Evolutionary conservation across 2,113 vertebrate species (phyloP).

Genomic region (Mola mola): DNA sequence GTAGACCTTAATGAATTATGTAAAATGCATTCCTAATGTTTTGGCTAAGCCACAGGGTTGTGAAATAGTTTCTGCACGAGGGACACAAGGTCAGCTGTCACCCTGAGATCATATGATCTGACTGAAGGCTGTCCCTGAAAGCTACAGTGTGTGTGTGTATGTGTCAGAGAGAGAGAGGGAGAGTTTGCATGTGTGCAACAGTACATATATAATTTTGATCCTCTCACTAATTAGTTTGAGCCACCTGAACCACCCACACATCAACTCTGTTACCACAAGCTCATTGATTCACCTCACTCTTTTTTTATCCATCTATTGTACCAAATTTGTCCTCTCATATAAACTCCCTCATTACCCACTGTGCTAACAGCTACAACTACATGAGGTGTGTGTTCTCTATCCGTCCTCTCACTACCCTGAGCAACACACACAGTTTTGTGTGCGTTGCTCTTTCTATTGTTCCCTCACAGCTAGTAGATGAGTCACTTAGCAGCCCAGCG

Average conservation of each 20-base stretch:
- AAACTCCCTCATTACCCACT: slow-evolving; percentile 39
- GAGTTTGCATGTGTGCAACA: slow-evolving; percentile 6
- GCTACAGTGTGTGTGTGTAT: background rate
- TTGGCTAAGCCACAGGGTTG: slow-evolving; percentile 55
- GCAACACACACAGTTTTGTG: slow-evolving; percentile 23
- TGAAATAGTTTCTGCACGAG: slow-evolving; percentile 45
- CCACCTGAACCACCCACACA: slow-evolving; percentile 56
- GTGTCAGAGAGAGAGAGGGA: too few species aligned
- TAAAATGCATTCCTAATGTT: slow-evolving; percentile 58
- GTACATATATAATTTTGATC: slow-evolving; percentile 43
- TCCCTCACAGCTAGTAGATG: slow-evolving; percentile 33
- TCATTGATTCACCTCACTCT: slow-evolving; percentile 30
- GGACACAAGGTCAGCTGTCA: slow-evolving; percentile 68
- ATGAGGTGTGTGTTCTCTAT: slow-evolving; percentile 31
- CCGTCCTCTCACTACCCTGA: slow-evolving; percentile 28
- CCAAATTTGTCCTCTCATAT: slow-evolving; percentile 41
- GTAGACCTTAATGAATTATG: slow-evolving; percentile 50
- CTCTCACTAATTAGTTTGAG: slow-evolving; percentile 56
- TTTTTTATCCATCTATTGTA: too few species aligned
- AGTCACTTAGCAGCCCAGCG: slow-evolving; percentile 52
- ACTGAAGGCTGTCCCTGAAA: slow-evolving; percentile 52
- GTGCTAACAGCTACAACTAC: slow-evolving; percentile 19
- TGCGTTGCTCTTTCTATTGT: slow-evolving; percentile 30
- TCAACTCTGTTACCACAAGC: slow-evolving; percentile 28
- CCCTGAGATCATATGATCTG: slow-evolving; percentile 47